Conservation (phyloP, 2,888 invertebrate genomes). For the Dynastes hyllus region DNA sequence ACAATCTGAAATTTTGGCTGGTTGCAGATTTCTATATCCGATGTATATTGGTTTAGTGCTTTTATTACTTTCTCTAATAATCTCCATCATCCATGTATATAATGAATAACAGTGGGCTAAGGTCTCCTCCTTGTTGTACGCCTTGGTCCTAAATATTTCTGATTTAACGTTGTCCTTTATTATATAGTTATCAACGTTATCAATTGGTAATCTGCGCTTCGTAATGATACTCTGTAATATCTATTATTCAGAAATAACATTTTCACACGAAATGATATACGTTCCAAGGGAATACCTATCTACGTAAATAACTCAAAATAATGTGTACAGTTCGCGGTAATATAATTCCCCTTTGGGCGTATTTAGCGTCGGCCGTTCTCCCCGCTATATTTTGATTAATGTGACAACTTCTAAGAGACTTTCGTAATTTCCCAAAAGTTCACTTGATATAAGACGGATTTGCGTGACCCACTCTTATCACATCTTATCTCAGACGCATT, state of each 20-base stretch:
- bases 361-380: slow-evolving; percentile 17
- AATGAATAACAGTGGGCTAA: too few species aligned
- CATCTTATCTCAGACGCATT: slow-evolving; percentile 37
- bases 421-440: slow-evolving; percentile 44
- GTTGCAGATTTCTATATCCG: too few species aligned
- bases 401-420: slow-evolving; percentile 41
- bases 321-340: slow-evolving; percentile 2
- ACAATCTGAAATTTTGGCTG: too few species aligned
- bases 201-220: too few species aligned
- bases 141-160: too few species aligned
- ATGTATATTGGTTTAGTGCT: too few species aligned
- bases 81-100: too few species aligned
- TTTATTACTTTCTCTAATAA: too few species aligned
- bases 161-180: too few species aligned
- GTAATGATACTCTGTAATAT: too few species aligned
- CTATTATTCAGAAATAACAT: neutral
- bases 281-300: neutral
- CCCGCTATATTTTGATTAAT: slow-evolving; percentile 37
- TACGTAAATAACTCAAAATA: slow-evolving; percentile 11
- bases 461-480: slow-evolving; percentile 33
- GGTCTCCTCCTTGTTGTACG: too few species aligned
- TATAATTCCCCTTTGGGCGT: slow-evolving; percentile 32
- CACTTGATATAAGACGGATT: slow-evolving; percentile 39
- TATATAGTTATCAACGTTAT: too few species aligned
- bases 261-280: neutral